Evolutionary conservation across 2,888 invertebrate genomes (phyloP).

Genomic region (Apodemia zela): DNA sequence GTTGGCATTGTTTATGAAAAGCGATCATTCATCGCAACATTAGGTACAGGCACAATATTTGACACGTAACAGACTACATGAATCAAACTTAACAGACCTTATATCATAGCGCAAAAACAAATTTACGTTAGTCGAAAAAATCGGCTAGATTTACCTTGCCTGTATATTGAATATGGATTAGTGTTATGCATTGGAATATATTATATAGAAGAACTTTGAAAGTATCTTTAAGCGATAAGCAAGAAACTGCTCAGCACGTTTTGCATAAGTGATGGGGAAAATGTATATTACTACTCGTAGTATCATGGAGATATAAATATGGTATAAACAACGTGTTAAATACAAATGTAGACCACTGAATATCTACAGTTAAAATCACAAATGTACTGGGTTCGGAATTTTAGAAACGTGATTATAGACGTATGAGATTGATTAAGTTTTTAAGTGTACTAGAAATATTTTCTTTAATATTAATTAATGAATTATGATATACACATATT

Average conservation of each 20-base stretch:
- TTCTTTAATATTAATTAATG: too few relatives aligned
- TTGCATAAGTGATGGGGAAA: background rate
- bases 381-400: too few relatives aligned
- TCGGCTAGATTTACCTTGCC: background rate
- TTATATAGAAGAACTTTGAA: background rate
- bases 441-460: too few relatives aligned
- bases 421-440: too few relatives aligned
- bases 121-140: background rate
- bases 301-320: background rate
- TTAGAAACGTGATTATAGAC: too few relatives aligned
- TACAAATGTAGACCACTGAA: too few relatives aligned
- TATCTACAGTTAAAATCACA: too few relatives aligned
- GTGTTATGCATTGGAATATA: background rate
- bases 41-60: slow-evolving; percentile 29
- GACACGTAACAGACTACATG: slow-evolving; percentile 6
- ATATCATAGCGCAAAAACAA: background rate
- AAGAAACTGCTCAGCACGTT: background rate
- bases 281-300: background rate
- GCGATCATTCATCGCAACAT: slow-evolving; percentile 61
- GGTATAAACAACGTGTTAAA: background rate
- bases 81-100: slow-evolving; percentile 6
- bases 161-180: background rate
- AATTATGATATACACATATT: too few relatives aligned
- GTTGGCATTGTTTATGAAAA: slow-evolving; percentile 64
- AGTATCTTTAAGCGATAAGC: background rate